Percentiles rank a stretch among this genome's conserved stretches.
These are phyloP conservation scores for Pteruthius melanotis DNA, from an alignment of 2,113 vertebrate genomes.

Conservation along the genomic window DNA sequence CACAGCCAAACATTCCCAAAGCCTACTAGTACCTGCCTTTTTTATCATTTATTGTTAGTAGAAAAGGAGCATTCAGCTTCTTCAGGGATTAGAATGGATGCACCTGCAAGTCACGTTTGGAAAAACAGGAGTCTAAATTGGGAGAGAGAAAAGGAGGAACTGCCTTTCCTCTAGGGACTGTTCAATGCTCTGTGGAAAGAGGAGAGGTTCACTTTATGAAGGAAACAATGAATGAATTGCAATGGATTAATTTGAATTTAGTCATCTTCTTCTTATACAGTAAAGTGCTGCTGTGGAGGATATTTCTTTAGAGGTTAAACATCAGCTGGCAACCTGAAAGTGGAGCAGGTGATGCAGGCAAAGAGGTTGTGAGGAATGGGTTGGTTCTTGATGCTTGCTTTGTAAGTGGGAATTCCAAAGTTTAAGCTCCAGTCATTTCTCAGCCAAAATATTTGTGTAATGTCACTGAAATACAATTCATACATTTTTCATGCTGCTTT, in stretches of 20 bases:
- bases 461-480: background rate
- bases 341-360: rapidly evolving
- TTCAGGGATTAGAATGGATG: background rate
- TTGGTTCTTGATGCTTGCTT: background rate
- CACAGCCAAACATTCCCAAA: background rate
- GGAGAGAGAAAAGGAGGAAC: background rate
- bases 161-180: background rate
- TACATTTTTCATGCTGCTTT: background rate
- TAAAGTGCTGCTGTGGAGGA: background rate
- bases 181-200: background rate
- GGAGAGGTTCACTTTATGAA: background rate
- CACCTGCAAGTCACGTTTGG: background rate
- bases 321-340: background rate
- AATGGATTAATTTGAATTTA: background rate
- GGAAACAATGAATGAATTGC: background rate
- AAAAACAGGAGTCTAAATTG: background rate
- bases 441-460: background rate
- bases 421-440: background rate
- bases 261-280: background rate
- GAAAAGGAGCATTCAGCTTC: background rate
- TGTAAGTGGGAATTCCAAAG: background rate
- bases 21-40: rapidly evolving
- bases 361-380: background rate
- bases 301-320: background rate
- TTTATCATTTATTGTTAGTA: background rate